Evolutionary conservation across 2,888 invertebrate genomes (phyloP).

Genomic region (Cephalotes varians): DNA sequence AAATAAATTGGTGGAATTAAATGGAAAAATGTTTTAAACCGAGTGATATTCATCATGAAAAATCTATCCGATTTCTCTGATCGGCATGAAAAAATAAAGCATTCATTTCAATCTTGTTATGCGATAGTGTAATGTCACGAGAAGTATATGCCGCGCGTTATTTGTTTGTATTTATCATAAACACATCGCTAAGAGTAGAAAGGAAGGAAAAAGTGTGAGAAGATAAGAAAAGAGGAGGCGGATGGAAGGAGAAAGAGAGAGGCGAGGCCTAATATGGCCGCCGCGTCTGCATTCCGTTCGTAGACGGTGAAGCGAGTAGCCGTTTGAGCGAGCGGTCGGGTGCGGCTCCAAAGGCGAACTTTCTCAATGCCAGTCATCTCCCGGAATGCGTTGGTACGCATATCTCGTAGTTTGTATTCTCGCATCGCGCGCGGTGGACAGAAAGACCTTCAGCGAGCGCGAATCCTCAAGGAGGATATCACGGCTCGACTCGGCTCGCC

Average conservation of each 20-base stretch:
- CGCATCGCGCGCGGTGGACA: constrained; percentile 61
- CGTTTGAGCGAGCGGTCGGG: constrained; percentile 67
- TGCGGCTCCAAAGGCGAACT: constrained; percentile 80
- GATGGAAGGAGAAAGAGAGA: constrained; percentile 46
- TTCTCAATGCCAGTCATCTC: constrained; percentile 85
- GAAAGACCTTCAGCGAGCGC: constrained; percentile 73
- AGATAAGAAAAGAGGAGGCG: constrained; percentile 24
- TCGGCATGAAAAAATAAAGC: not conserved
- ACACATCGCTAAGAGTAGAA: not conserved
- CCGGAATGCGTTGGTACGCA: constrained; percentile 80
- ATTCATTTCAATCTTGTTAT: not conserved
- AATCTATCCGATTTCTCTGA: not conserved
- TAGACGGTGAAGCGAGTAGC: constrained; percentile 72
- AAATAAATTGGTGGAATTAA: not conserved
- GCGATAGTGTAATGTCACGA: not conserved
- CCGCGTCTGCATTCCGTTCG: constrained; percentile 84
- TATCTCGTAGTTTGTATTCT: constrained; percentile 82
- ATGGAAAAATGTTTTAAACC: not conserved
- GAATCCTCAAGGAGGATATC: constrained; percentile 74
- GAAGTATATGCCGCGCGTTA: not conserved
- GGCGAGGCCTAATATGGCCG: constrained; percentile 82
- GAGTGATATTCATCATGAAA: not conserved
- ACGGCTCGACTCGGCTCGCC: constrained; percentile 60
- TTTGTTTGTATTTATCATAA: not conserved
- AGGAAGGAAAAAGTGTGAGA: not conserved